Evolutionary conservation across 2,113 vertebrate genomes (phyloP).

Genomic region (Neodon shergylaensis): DNA sequence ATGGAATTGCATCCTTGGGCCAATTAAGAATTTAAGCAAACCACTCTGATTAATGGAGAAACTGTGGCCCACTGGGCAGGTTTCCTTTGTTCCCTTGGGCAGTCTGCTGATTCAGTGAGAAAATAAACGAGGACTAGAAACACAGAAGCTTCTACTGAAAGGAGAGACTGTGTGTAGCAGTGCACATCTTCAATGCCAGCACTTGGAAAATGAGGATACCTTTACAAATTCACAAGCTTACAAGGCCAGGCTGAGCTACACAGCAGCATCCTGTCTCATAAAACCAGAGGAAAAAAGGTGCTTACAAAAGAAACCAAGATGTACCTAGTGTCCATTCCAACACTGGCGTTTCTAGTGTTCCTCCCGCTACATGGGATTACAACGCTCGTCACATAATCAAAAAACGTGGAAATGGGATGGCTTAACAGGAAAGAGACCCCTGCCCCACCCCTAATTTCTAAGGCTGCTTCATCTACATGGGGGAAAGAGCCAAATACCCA

Average conservation of each 20-base stretch:
- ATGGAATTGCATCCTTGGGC: background rate
- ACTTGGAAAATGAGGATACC: background rate
- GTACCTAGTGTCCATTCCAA: background rate
- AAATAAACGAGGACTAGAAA: background rate
- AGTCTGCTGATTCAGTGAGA: background rate
- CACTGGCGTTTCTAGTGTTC: background rate
- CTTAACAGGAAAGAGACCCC: background rate
- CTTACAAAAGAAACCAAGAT: background rate
- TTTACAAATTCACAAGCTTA: background rate
- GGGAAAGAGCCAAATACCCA: background rate
- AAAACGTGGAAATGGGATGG: background rate
- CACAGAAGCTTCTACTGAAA: background rate
- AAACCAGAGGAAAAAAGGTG: background rate
- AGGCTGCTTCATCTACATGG: too few species aligned
- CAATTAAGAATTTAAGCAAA: background rate
- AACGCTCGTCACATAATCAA: background rate
- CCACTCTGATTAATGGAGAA: background rate
- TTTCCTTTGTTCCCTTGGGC: background rate
- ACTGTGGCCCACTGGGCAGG: background rate
- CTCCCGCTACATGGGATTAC: slow-evolving; percentile 2
- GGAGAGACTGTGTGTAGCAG: background rate
- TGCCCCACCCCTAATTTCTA: background rate
- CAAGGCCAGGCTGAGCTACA: background rate
- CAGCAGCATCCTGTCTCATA: background rate
- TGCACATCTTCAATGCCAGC: too few species aligned